Percentiles rank a stretch among this genome's conserved stretches.
Evolutionary conservation across 2,888 invertebrate genomes (phyloP).

Genomic region (Congeria kusceri): DNA sequence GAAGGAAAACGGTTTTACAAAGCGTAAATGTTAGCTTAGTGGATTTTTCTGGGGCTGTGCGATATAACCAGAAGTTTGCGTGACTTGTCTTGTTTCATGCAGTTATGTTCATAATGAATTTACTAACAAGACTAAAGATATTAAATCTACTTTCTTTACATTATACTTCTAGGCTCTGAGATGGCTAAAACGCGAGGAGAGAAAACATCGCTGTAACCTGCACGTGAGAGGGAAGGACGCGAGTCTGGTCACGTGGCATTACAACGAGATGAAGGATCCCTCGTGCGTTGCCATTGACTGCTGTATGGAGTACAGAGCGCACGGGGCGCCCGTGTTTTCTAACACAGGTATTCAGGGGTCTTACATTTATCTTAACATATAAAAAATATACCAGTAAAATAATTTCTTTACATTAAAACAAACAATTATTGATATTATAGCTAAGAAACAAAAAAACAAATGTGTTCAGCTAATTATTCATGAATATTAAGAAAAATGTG

Average conservation of each 20-base stretch:
- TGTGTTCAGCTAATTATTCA: not conserved
- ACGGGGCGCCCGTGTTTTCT: slow-evolving; percentile 48
- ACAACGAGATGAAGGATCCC: slow-evolving; percentile 38
- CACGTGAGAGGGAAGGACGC: slow-evolving; percentile 40
- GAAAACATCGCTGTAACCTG: slow-evolving; percentile 43
- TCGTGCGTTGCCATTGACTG: slow-evolving; percentile 41
- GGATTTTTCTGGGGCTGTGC: too few species aligned
- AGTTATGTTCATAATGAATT: not conserved
- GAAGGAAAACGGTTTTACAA: too few species aligned
- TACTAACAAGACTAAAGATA: not conserved
- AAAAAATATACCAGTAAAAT: too few species aligned
- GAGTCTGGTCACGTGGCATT: slow-evolving; percentile 48
- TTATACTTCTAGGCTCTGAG: slow-evolving; percentile 31
- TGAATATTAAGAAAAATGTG: too few species aligned
- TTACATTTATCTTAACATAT: too few species aligned
- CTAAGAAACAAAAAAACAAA: not conserved
- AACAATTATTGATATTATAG: too few species aligned
- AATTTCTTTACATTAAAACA: too few species aligned
- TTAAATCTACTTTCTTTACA: not conserved
- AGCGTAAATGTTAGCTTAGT: too few species aligned
- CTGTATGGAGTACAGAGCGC: slow-evolving; percentile 48
- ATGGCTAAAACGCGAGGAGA: slow-evolving; percentile 53
- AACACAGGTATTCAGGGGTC: too few species aligned
- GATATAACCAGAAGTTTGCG: too few species aligned
- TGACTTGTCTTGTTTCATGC: too few species aligned